A percentile compares a stretch with the other conserved stretches of the same genome.
These are phyloP conservation scores for Rhabditoides inermis DNA, from an alignment of 2,888 invertebrate species.

Conservation along the genomic window DNA sequence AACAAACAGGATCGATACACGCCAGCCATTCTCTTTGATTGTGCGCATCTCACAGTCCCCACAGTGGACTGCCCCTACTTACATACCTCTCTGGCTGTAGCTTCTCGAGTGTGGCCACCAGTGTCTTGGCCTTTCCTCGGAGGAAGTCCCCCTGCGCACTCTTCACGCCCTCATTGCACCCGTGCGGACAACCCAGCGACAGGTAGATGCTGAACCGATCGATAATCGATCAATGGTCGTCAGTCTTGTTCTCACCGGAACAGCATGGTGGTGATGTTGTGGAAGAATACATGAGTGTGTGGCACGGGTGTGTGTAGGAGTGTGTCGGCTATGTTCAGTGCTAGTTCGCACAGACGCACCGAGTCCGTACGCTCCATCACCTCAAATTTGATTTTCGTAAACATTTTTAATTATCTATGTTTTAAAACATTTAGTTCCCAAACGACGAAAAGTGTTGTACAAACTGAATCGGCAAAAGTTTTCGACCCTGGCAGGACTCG, in stretches of 20 bases:
- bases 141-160: slow-evolving; percentile 79
- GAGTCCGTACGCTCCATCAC: slow-evolving; percentile 75
- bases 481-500: no score
- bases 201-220: slow-evolving; percentile 66
- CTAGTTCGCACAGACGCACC: slow-evolving; percentile 79
- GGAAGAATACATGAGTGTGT: slow-evolving; percentile 54
- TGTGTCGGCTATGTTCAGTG: slow-evolving; percentile 81
- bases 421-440: no score
- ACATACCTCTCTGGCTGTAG: no score
- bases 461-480: no score
- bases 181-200: slow-evolving; percentile 86
- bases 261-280: slow-evolving; percentile 33
- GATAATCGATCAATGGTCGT: neutral
- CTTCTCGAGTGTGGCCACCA: slow-evolving; percentile 26
- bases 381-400: slow-evolving; percentile 1
- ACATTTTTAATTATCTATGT: no score
- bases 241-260: slow-evolving; percentile 17
- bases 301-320: slow-evolving; percentile 74
- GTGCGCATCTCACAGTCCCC: no score
- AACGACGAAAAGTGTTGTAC: no score
- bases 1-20: no score
- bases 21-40: no score
- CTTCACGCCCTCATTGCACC: slow-evolving; percentile 75
- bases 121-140: slow-evolving; percentile 58
- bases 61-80: no score